phyloP scores from a whole-genome alignment of 2,113 vertebrate species.

The Pollachius pollachius region DNA sequence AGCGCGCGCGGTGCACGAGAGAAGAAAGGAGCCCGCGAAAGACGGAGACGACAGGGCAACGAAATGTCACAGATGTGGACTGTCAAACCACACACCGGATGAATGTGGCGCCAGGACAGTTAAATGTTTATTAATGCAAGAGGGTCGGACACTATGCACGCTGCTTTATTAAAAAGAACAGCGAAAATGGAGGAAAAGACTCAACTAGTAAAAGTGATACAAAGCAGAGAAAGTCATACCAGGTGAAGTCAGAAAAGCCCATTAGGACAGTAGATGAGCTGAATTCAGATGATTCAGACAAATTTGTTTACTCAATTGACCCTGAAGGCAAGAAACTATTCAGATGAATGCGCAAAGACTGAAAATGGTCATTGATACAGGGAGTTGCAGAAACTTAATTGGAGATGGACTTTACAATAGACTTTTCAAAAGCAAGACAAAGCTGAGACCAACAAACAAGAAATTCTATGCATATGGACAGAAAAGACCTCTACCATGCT shows the following conservation, averaged over 20 bases:
- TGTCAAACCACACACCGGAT: slow-evolving; percentile 6
- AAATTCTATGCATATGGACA: neutral
- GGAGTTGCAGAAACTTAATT: neutral
- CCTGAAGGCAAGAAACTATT: neutral
- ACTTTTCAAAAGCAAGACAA: neutral
- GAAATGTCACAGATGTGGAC: slow-evolving; percentile 14
- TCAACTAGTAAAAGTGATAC: too few species aligned
- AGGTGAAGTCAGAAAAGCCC: too few species aligned
- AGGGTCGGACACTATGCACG: slow-evolving; percentile 6
- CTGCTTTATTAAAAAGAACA: slow-evolving; percentile 6
- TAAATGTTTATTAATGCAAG: slow-evolving; percentile 14
- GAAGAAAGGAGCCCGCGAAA: neutral
- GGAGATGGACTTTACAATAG: neutral
- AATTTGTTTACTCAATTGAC: too few species aligned
- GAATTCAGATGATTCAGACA: too few species aligned
- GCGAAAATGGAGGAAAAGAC: too few species aligned
- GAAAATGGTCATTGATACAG: neutral
- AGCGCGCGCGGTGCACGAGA: too few species aligned
- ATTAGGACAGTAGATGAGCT: too few species aligned
- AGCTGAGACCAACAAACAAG: neutral
- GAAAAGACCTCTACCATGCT: neutral
- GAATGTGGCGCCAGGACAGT: slow-evolving; percentile 11
- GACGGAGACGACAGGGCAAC: neutral
- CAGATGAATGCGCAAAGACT: neutral
- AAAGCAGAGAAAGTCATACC: too few species aligned